A percentile compares a stretch with the other conserved stretches of the same genome.
These are phyloP conservation scores for Stercorarius parasiticus DNA, from an alignment of 2,113 vertebrate genomes.

Conservation along the genomic window DNA sequence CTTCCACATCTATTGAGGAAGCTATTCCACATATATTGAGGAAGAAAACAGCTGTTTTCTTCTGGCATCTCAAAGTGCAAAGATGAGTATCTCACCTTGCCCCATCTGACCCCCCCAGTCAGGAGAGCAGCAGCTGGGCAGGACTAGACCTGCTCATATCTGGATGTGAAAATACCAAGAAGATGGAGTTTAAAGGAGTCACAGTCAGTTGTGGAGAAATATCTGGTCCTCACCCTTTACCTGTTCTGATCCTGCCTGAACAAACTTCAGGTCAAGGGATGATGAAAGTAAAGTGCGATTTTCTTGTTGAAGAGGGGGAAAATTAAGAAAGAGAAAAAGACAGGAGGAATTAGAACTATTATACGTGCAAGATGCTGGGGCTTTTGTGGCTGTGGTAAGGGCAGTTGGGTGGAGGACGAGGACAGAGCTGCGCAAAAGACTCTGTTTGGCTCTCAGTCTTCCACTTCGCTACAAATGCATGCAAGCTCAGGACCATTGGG, in stretches of 20 bases:
- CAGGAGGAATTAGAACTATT: background rate
- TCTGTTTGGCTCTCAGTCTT: background rate
- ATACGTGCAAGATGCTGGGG: background rate
- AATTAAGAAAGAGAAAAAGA: background rate
- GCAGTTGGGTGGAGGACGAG: background rate
- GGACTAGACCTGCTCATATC: background rate
- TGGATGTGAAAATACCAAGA: background rate
- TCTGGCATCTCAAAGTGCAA: background rate
- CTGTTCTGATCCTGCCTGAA: background rate
- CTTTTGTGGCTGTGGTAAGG: background rate
- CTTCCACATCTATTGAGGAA: background rate
- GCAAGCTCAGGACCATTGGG: background rate
- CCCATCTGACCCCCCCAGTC: background rate
- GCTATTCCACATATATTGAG: background rate
- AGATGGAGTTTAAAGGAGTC: background rate
- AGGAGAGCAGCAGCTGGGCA: background rate
- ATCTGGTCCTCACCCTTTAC: background rate
- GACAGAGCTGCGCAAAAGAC: background rate
- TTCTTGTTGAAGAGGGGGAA: background rate
- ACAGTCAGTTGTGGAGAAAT: background rate
- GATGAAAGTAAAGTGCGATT: background rate
- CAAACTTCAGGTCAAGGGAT: background rate
- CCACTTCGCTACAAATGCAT: background rate
- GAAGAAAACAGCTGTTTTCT: background rate
- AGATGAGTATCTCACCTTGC: background rate